Conservation (phyloP, 2,888 invertebrate species). For the Tetanocera ferruginea region DNA sequence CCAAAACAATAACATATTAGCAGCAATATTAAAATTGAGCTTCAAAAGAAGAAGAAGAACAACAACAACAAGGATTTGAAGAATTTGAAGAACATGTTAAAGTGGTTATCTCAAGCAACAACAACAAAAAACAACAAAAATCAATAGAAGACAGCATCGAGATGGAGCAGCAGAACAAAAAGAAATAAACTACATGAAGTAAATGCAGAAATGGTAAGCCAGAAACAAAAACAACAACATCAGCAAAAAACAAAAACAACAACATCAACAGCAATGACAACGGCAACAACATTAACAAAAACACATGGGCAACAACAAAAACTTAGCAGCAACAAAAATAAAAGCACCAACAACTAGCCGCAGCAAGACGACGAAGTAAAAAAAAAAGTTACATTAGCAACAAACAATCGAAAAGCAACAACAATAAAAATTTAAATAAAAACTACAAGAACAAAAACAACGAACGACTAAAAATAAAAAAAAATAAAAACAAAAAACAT, state of each 20-base stretch:
- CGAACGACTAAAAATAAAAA: not conserved
- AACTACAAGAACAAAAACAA: not conserved
- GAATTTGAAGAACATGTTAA: too few relatives aligned
- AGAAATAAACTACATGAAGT: too few relatives aligned
- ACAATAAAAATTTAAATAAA: not conserved
- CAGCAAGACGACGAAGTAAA: too few relatives aligned
- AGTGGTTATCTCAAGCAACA: too few relatives aligned
- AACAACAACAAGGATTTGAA: conserved; percentile 43
- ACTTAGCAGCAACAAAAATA: not conserved
- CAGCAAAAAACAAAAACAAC: not conserved
- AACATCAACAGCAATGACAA: not conserved
- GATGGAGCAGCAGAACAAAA: too few relatives aligned
- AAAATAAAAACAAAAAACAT: not conserved
- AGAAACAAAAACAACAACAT: not conserved
- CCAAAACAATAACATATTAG: conserved; percentile 40
- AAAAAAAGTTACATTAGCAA: not conserved
- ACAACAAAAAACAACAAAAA: conserved; percentile 42
- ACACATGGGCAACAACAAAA: not conserved
- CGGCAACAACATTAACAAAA: not conserved
- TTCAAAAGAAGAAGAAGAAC: conserved; percentile 34
- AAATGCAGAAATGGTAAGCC: too few relatives aligned
- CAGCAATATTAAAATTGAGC: conserved; percentile 51
- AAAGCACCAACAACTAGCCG: not conserved
- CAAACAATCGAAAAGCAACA: conserved; percentile 8
- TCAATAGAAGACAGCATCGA: too few relatives aligned